Base-by-base conservation (phyloP, 2,888 invertebrate species). In the Pachliopta kotzebuea region DNA sequence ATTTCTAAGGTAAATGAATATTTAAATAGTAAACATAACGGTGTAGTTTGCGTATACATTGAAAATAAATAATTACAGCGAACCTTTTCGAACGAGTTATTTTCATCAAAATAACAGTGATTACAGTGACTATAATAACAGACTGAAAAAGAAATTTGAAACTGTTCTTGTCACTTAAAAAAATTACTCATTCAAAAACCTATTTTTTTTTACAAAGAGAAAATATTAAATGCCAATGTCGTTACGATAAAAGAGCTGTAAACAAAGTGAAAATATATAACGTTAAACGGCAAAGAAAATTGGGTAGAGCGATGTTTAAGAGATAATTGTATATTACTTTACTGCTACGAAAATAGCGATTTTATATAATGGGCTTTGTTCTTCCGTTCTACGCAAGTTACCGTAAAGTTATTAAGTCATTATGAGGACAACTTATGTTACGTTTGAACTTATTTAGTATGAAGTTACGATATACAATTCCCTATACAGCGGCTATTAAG, bases 241-340 rank as follows among this genome's bases (percentile, higher is more conserved):
- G 31, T 56, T 23, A 18, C 50, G 59, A 56, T 67, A 63, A 64
- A 56, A 68, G 42, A 65, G 60, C 67, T 55, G 24, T 54, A 60
- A 67, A 62, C 66, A 66, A 65, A 59, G 62, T 66, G 53, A 62
- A 52, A n/a, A 49, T 55, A 31, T 50, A 11, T 56, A 56, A 31
- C 50, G 50, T 37, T 65, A 62, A 62, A 62, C 37, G 62, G 59
- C 37, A 18, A 24, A 20, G 37, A 20, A 66, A 66, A 62, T 60
- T 63, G 59, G 55, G 21, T 56, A 24, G 52, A 62, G 62, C 49
- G 54, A 31, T 21, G 54, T 65, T 55, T 55, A 42, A 26, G 31
- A 58, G 21, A 54, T 37, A 60, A 64, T 49, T 37, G 20, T 24
- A 11, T 59, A 54, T 58, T 58, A 37, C 9, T 42, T 53, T 37